Percentiles rank a stretch among this genome's conserved stretches.
phyloP scores from a whole-genome alignment of 2,888 invertebrate genomes.

The Laspeyria flexula region DNA sequence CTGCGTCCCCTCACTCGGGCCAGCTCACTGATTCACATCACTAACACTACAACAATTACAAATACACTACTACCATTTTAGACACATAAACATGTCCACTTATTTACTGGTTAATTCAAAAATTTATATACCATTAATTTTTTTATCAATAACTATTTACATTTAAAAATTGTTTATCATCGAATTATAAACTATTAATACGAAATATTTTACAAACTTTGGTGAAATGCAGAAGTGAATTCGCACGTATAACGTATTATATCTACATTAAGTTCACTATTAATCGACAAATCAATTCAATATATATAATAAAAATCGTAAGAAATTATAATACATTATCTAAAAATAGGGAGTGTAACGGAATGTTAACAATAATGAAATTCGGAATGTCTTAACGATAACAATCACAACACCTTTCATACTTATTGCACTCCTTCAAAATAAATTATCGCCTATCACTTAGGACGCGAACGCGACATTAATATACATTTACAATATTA shows the following conservation, averaged over 20 bases:
- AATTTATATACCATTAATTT: slow-evolving; percentile 65
- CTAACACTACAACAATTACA: slow-evolving; percentile 85
- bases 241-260: slow-evolving; percentile 76
- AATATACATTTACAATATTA: slow-evolving; percentile 85
- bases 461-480: slow-evolving; percentile 73
- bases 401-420: slow-evolving; percentile 84
- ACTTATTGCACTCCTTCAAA: slow-evolving; percentile 85
- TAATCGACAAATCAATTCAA: slow-evolving; percentile 46
- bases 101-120: slow-evolving; percentile 76
- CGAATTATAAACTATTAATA: slow-evolving; percentile 81
- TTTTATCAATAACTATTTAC: slow-evolving; percentile 82
- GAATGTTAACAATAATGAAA: slow-evolving; percentile 77
- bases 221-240: slow-evolving; percentile 82
- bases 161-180: slow-evolving; percentile 82
- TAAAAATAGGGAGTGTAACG: slow-evolving; percentile 72
- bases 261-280: slow-evolving; percentile 69
- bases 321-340: slow-evolving; percentile 44
- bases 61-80: slow-evolving; percentile 84
- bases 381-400: slow-evolving; percentile 71
- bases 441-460: slow-evolving; percentile 80
- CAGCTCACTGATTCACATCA: slow-evolving; percentile 73
- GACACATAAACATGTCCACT: slow-evolving; percentile 79
- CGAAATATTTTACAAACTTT: slow-evolving; percentile 86
- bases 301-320: slow-evolving; percentile 45
- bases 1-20: slow-evolving; percentile 55